These are phyloP conservation scores for Acanthosepion lycidas DNA, from an alignment of 2,888 invertebrate species.

Conservation along the genomic window DNA sequence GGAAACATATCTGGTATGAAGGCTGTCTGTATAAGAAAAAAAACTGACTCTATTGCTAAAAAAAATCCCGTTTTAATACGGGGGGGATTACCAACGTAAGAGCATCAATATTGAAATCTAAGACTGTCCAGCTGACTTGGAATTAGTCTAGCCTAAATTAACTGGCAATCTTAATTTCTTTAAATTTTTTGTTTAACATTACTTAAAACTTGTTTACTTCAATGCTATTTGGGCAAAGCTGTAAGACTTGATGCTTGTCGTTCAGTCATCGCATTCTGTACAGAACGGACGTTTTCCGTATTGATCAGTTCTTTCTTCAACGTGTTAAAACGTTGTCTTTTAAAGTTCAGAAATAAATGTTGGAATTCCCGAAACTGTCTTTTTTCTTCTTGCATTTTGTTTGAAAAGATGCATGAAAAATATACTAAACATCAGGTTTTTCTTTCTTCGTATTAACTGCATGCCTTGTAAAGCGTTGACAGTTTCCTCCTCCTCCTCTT, in stretches of 20 bases:
- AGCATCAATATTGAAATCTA: not conserved
- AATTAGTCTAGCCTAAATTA: not conserved
- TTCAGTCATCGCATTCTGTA: slow-evolving; percentile 12
- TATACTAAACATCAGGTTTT: too few species aligned
- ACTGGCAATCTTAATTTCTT: slow-evolving; percentile 20
- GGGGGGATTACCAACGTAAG: slow-evolving; percentile 43
- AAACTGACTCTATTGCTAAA: slow-evolving; percentile 33
- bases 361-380: slow-evolving; percentile 39
- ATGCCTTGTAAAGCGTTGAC: not conserved
- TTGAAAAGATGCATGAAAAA: not conserved
- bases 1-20: slow-evolving; percentile 47
- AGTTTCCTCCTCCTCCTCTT: not conserved
- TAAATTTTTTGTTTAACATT: not conserved
- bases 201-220: not conserved
- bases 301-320: not conserved
- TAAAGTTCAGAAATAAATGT: slow-evolving; percentile 38
- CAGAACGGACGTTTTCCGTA: too few species aligned
- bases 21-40: slow-evolving; percentile 47
- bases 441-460: not conserved
- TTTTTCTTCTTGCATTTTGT: not conserved
- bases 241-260: not conserved
- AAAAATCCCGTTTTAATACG: slow-evolving; percentile 6
- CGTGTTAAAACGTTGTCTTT: slow-evolving; percentile 44
- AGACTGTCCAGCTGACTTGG: not conserved
- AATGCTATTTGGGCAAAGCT: slow-evolving; percentile 1